phyloP scores from a whole-genome alignment of 2,888 invertebrate genomes.

The Poecilus cupreus region DNA sequence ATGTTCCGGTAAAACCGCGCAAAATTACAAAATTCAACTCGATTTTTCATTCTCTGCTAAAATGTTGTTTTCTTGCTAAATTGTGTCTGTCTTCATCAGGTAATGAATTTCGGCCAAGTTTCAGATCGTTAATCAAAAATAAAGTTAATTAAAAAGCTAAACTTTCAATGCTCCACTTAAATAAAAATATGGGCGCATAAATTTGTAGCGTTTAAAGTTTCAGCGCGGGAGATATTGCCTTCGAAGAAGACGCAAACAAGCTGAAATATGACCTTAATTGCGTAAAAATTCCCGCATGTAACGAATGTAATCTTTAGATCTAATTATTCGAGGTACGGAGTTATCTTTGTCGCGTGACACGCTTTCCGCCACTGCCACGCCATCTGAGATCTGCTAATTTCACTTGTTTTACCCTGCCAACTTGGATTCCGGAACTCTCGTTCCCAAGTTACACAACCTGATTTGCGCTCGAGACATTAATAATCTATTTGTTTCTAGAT shows the following conservation, averaged over 20 bases:
- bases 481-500: conserved; percentile 39
- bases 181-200: conserved; percentile 56
- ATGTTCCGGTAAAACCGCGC: background rate
- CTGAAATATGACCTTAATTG: conserved; percentile 23
- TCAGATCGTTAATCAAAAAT: conserved; percentile 55
- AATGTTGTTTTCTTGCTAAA: conserved; percentile 12
- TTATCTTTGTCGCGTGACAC: conserved; percentile 10
- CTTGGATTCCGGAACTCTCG: conserved; percentile 33
- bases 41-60: background rate
- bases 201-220: conserved; percentile 49
- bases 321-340: background rate
- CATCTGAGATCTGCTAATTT: conserved; percentile 38
- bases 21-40: conserved; percentile 18
- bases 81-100: conserved; percentile 48
- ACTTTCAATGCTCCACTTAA: conserved; percentile 58
- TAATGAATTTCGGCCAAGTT: conserved; percentile 52
- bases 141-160: conserved; percentile 58
- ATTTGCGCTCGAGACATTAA: conserved; percentile 38
- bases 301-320: conserved; percentile 1
- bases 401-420: conserved; percentile 29
- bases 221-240: conserved; percentile 4
- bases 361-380: background rate
- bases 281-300: background rate
- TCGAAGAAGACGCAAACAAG: conserved; percentile 30
- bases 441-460: conserved; percentile 32